Evolutionary conservation across 2,113 vertebrate species (phyloP).

Genomic region (Phalacrocorax carbo): DNA sequence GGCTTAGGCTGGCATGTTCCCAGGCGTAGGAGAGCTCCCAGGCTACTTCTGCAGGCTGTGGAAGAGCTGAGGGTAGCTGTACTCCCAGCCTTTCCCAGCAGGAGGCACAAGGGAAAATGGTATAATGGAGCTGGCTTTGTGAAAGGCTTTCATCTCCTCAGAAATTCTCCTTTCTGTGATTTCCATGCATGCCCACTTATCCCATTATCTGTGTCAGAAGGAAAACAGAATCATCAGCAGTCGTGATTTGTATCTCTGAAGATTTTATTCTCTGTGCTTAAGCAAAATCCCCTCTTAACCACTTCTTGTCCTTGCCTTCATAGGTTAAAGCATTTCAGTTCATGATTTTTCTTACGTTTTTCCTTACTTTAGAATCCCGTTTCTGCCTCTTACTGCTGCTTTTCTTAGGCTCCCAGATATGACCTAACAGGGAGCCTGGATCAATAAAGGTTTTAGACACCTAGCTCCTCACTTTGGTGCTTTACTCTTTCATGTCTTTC

Average conservation of each 20-base stretch:
- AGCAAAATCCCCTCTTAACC: constrained; percentile 68
- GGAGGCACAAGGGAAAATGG: constrained; percentile 49
- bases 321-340: constrained; percentile 43
- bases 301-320: constrained; percentile 59
- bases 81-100: constrained; percentile 48
- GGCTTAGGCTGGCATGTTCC: neutral
- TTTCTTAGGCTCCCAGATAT: constrained; percentile 49
- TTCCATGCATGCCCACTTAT: constrained; percentile 72
- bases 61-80: neutral
- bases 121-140: neutral
- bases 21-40: neutral
- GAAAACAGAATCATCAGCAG: constrained; percentile 72
- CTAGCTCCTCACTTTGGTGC: constrained; percentile 36
- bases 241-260: constrained; percentile 69
- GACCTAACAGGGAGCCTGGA: constrained; percentile 33
- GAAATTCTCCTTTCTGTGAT: constrained; percentile 64
- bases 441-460: constrained; percentile 64
- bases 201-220: constrained; percentile 73
- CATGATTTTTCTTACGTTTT: constrained; percentile 37
- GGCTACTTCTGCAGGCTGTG: neutral
- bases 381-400: constrained; percentile 12
- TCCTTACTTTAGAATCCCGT: constrained; percentile 23
- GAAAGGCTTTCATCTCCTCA: constrained; percentile 63
- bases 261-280: constrained; percentile 64
- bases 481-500: constrained; percentile 47